Conservation (phyloP, 2,888 invertebrate genomes). For the Drosophila meridionalis region DNA sequence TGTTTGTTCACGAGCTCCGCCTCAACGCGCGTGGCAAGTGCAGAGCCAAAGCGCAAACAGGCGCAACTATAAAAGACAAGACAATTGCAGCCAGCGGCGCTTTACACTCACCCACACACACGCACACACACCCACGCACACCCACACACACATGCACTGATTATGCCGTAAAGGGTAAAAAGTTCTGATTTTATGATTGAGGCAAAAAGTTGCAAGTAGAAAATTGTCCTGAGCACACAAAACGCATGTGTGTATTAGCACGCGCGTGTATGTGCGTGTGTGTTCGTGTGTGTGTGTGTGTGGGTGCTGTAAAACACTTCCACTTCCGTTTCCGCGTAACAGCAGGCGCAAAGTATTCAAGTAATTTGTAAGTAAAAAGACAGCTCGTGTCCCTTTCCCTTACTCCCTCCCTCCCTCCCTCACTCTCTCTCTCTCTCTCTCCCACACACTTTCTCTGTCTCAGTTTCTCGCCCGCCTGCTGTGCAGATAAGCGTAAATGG, state of each 20-base stretch:
- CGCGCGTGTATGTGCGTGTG: background rate
- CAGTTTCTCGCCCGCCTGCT: slow-evolving; percentile 46
- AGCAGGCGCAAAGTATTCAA: slow-evolving; percentile 76
- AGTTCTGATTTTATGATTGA: slow-evolving; percentile 80
- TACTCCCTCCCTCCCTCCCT: too few species aligned
- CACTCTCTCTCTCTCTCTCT: background rate
- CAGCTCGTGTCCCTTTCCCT: slow-evolving; percentile 4
- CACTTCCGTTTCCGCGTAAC: slow-evolving; percentile 64
- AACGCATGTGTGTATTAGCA: slow-evolving; percentile 3
- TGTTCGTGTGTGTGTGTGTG: slow-evolving; percentile 3
- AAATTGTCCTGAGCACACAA: slow-evolving; percentile 28
- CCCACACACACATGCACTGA: slow-evolving; percentile 55
- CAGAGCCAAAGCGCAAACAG: slow-evolving; percentile 29
- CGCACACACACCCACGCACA: slow-evolving; percentile 13
- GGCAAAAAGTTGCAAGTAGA: slow-evolving; percentile 59
- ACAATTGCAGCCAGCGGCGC: slow-evolving; percentile 70
- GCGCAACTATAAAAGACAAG: slow-evolving; percentile 75
- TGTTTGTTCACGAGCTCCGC: slow-evolving; percentile 42
- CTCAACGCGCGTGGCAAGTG: slow-evolving; percentile 20
- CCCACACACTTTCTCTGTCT: background rate
- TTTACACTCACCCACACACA: slow-evolving; percentile 28
- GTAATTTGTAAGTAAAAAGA: slow-evolving; percentile 72
- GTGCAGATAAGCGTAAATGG: slow-evolving; percentile 70
- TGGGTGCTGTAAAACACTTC: slow-evolving; percentile 68
- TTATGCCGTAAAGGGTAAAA: slow-evolving; percentile 77